Conservation (phyloP, 2,888 invertebrate species). For the Escarpia spicata region DNA sequence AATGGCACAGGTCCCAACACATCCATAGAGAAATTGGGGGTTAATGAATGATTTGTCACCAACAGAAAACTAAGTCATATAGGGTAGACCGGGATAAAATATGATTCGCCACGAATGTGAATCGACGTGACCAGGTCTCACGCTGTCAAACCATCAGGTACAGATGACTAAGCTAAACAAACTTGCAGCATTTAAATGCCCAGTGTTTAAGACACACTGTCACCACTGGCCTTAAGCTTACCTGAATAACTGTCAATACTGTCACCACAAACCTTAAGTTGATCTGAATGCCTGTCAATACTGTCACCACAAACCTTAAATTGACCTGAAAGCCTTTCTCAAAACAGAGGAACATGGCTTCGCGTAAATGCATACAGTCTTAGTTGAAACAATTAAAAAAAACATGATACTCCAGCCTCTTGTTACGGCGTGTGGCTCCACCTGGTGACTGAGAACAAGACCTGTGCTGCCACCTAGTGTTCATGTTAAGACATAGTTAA, state of each 20-base stretch:
- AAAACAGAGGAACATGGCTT: background rate
- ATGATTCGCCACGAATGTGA: background rate
- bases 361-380: constrained; percentile 10
- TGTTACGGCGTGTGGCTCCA: background rate
- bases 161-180: background rate
- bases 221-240: background rate
- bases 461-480: background rate
- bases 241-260: background rate
- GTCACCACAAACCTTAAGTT: background rate
- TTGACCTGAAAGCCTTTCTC: background rate
- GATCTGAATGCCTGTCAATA: background rate
- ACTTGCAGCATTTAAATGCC: background rate
- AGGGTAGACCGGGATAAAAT: background rate
- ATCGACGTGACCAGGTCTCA: background rate
- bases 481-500: background rate
- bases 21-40: background rate
- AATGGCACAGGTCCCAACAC: background rate
- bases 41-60: background rate
- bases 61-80: background rate
- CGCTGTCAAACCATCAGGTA: background rate
- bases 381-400: background rate
- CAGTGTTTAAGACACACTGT: background rate
- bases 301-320: background rate
- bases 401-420: background rate
- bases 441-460: background rate